Percentiles rank a stretch among this genome's conserved stretches.
Conservation (phyloP, 2,888 invertebrate species). For the Ernsta delagoae region DNA sequence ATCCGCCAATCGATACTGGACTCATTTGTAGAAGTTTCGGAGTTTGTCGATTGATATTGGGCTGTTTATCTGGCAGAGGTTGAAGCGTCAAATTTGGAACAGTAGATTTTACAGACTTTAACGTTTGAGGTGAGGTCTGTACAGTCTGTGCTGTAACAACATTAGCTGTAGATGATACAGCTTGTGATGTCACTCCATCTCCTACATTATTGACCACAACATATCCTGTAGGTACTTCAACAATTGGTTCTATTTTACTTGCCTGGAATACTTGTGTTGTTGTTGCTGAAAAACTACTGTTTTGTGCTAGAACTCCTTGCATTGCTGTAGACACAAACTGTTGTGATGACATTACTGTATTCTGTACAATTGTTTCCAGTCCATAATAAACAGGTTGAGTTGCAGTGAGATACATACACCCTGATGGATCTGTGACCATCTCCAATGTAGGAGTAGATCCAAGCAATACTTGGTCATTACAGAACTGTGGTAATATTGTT, state of each 20-base stretch:
- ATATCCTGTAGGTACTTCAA: slow-evolving; percentile 90
- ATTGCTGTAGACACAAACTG: slow-evolving; percentile 93
- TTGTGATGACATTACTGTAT: slow-evolving; percentile 92
- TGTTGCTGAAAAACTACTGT: slow-evolving; percentile 93
- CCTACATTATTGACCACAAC: slow-evolving; percentile 88
- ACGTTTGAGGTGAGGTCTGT: slow-evolving; percentile 68
- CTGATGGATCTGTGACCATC: slow-evolving; percentile 86
- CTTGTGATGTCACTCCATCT: slow-evolving; percentile 71
- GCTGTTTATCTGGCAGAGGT: slow-evolving; percentile 74
- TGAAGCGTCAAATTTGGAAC: slow-evolving; percentile 79
- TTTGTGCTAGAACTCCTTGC: slow-evolving; percentile 91
- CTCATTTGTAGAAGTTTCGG: slow-evolving; percentile 80
- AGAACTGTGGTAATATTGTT: slow-evolving; percentile 80
- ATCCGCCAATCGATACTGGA: slow-evolving; percentile 59
- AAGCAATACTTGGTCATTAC: slow-evolving; percentile 86
- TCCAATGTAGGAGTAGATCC: slow-evolving; percentile 86
- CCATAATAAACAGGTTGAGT: slow-evolving; percentile 93
- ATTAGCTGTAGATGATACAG: slow-evolving; percentile 68
- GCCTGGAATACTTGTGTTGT: slow-evolving; percentile 94
- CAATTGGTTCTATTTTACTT: slow-evolving; percentile 92
- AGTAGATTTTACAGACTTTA: slow-evolving; percentile 61
- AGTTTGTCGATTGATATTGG: slow-evolving; percentile 67
- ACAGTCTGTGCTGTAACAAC: slow-evolving; percentile 74
- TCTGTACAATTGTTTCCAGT: slow-evolving; percentile 93
- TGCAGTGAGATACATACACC: slow-evolving; percentile 85